Evolutionary conservation across 2,113 vertebrate genomes (phyloP).

Genomic region (Pseudonaja textilis): DNA sequence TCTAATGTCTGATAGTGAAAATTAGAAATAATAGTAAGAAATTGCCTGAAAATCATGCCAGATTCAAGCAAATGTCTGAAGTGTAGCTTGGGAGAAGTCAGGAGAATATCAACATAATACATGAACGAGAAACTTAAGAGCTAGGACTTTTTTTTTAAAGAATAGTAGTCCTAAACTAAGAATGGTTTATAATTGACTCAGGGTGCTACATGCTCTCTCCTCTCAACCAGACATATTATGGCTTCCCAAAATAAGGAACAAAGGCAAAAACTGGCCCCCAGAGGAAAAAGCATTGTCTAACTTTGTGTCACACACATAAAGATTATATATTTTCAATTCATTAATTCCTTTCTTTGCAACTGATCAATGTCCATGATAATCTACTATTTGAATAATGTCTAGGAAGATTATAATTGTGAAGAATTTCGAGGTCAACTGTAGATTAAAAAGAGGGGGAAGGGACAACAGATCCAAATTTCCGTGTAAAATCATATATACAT

Average conservation of each 20-base stretch:
- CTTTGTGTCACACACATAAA: background rate
- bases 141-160: background rate
- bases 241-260: background rate
- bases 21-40: background rate
- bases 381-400: background rate
- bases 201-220: background rate
- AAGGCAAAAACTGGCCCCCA: background rate
- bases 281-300: background rate
- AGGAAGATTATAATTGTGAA: conserved; percentile 1
- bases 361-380: background rate
- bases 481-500: background rate
- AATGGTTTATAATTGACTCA: background rate
- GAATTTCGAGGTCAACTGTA: background rate
- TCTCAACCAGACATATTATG: background rate
- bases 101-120: background rate
- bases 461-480: background rate
- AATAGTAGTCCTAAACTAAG: background rate
- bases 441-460: background rate
- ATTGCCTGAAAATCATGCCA: background rate
- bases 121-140: background rate
- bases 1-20: background rate
- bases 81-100: background rate
- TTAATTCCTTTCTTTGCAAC: background rate
- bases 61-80: background rate
- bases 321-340: background rate